Base-by-base conservation (phyloP, 2,113 vertebrate species). In the Sus scrofa region DNA sequence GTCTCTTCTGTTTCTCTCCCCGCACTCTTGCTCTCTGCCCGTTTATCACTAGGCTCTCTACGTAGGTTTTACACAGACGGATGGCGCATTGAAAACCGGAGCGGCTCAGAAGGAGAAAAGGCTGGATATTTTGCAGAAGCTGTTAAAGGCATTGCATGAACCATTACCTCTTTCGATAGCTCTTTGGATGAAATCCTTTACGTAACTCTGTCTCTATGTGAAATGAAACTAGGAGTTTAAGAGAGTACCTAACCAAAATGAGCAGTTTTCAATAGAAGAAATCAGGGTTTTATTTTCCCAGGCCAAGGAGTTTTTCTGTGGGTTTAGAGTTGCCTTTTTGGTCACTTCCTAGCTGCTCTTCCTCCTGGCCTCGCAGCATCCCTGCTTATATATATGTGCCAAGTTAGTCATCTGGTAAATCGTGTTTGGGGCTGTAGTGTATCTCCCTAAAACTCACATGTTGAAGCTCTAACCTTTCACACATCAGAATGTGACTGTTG, bases 191-290 rank as follows among this genome's bases (percentile, higher is more conserved):
- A 89, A 37, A 5, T 27, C 92, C 30, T 95, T 96, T 96, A 85
- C 6, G 4, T 78, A 63, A 94, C 63, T 88, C 13, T 86, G 7
- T 82, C 96, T 83, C 95, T 89, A 27, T 19, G 34, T 96, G 15
- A 84, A 94, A 96, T 95, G 95, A 89, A 97, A 97, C 89, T 86
- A 87, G 71, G 94, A 63, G 27, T 96, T 93, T 34, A 86, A 78
- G 86, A 96, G 73, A 73, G 6, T 11, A 39, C 62, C 62, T 94
- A 24, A 91, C 86, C 68, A 89, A 67, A 86, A 65, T 39, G 77
- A 77, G 37, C 84, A n/a, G n/a, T 91, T 97, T 79, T 82, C 90
- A 44, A 30, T 75, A 63, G 50, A 91, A 87, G 79, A 91, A 88
- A 74, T 62, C 34, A 1, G 50, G 75, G 34, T 90, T 94, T 96